Base-by-base conservation (phyloP, 2,888 invertebrate species). In the Amphipoea lucens region DNA sequence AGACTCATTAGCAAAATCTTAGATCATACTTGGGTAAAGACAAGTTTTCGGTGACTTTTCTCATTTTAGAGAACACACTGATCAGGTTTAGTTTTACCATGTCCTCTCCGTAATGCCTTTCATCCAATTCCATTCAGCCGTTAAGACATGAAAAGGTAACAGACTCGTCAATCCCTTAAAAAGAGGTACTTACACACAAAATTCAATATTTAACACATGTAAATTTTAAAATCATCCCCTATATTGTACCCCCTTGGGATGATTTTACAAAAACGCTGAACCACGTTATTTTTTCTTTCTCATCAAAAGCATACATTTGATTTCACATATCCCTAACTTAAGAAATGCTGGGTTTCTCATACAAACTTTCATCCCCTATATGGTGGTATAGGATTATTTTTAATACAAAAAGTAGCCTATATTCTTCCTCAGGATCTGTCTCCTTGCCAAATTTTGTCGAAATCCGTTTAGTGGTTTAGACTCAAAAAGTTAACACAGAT, bases 1-100 rank as follows among this genome's bases (percentile, higher is more conserved):
- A 73, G 40, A 63, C 54, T 84, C n/a, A 51, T n/a, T 23, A 36
- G 23, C 23, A 63, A 51, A 51, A 79, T 71, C 71, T 83, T 63
- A 83, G 79, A 67, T 74, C 57, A 82, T 76, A 36, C 62, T 14
- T 67, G 48, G 3, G 2, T 62, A 62, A 7, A 62, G 12, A 60
- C 3, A 23, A 4, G 11, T 23, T 57, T 23, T 57, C 57, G 23
- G 23, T 23, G 57, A 23, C 57, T 57, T 11, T 3, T 57, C 23
- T 57, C 1, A 57, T 57, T 57, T 60, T n/a, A 60, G n/a, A 60
- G n/a, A 60, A n/a, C 4, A 12, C n/a, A n/a, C 54, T 54, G 4
- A 12, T 12, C 11, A 5, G 4, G n/a, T 29, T 60, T 12, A 60
- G 12, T 60, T 60, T 60, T 60, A 12, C 29, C 23, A 11, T 57